Conservation (phyloP, 2,797 vertebrate genomes). For the Syngnathus rostellatus region DNA sequence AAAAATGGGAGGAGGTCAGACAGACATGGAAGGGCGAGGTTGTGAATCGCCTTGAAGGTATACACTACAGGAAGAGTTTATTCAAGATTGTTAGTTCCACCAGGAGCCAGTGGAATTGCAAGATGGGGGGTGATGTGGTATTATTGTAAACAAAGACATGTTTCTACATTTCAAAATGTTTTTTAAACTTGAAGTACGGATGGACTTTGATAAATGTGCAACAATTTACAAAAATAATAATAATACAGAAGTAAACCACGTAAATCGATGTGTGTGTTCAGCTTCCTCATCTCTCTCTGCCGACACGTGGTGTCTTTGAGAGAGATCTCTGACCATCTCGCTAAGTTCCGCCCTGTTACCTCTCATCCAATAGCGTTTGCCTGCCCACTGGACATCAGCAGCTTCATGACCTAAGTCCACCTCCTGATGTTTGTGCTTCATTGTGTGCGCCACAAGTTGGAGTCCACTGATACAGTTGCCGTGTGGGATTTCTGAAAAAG, state of each 20-base stretch:
- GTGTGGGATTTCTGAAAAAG: background rate
- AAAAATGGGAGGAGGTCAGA: too few relatives aligned
- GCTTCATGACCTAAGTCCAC: slow-evolving; percentile 27
- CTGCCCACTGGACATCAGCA: slow-evolving; percentile 30
- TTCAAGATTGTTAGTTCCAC: too few relatives aligned
- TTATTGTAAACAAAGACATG: background rate
- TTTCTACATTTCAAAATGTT: background rate
- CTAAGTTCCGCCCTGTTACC: slow-evolving; percentile 13
- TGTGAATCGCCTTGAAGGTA: too few relatives aligned
- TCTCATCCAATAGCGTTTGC: slow-evolving; percentile 25
- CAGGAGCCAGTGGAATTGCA: too few relatives aligned
- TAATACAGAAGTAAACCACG: background rate
- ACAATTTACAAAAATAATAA: background rate
- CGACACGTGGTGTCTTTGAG: slow-evolving; percentile 11
- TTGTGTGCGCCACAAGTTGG: slow-evolving; percentile 12
- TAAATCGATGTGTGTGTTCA: background rate
- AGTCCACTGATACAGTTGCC: background rate
- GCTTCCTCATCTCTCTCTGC: background rate
- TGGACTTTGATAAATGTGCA: background rate
- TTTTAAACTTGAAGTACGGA: background rate
- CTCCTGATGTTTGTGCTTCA: slow-evolving; percentile 24
- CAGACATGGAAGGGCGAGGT: too few relatives aligned
- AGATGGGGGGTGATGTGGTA: too few relatives aligned
- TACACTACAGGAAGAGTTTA: too few relatives aligned
- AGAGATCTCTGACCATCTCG: slow-evolving; percentile 29